Conservation (phyloP, 2,113 vertebrate species). For the Saimiri boliviensis region DNA sequence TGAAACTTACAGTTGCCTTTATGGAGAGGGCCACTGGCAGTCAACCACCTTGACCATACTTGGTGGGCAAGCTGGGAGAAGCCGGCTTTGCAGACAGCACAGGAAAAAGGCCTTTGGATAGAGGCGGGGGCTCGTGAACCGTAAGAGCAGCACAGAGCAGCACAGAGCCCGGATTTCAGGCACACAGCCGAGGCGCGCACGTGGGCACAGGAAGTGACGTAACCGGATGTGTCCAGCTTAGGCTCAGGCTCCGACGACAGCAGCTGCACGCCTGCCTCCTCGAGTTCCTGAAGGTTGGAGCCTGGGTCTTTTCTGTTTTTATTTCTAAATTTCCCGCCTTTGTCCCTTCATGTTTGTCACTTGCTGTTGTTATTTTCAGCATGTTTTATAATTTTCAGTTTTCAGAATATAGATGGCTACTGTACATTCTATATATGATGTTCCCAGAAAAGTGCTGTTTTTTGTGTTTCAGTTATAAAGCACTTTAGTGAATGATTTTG, state of each 20-base stretch:
- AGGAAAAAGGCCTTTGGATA: not conserved
- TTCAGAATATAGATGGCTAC: not conserved
- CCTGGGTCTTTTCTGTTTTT: not conserved
- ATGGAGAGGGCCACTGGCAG: slow-evolving; percentile 88
- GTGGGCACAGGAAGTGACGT: not conserved
- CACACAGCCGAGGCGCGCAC: rapidly evolving
- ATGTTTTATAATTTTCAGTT: not conserved
- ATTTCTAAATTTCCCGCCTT: not conserved
- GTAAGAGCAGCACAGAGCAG: not conserved
- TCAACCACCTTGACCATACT: not conserved
- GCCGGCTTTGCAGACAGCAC: not conserved
- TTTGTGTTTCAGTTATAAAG: not conserved
- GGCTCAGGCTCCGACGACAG: too few species aligned
- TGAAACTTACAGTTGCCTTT: slow-evolving; percentile 82
- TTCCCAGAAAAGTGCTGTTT: not conserved
- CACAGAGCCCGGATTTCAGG: rapidly evolving
- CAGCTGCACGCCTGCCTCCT: rapidly evolving
- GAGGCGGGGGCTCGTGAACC: rapidly evolving
- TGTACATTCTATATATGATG: not conserved
- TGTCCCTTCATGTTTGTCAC: not conserved
- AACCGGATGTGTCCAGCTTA: too few species aligned
- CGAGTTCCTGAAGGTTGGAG: not conserved
- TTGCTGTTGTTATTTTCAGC: not conserved
- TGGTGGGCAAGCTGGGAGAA: not conserved
- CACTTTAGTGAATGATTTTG: not conserved